Evolutionary conservation across 2,888 invertebrate genomes (phyloP).

Genomic region (Tenthredo mesomela): DNA sequence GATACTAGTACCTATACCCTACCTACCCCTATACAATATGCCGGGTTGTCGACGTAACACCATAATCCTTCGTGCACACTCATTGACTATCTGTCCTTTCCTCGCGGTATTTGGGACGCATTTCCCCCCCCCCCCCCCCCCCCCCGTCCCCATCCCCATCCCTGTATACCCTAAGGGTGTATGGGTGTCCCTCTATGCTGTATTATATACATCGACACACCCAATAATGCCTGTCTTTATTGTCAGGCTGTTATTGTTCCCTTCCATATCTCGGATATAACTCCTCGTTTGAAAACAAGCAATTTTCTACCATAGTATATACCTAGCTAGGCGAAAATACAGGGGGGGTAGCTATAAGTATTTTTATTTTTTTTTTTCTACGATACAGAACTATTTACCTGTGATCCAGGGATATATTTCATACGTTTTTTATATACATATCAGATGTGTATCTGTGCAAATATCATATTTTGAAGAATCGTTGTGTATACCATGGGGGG

Average conservation of each 20-base stretch:
- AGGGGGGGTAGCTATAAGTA: too few species aligned
- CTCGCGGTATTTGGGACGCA: not conserved
- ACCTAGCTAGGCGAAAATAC: not conserved
- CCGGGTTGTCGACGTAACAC: slow-evolving; percentile 59
- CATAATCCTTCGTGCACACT: slow-evolving; percentile 61
- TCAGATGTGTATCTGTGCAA: not conserved
- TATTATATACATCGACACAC: not conserved
- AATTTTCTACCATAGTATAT: not conserved
- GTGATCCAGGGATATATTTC: not conserved
- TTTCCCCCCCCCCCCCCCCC: too few species aligned
- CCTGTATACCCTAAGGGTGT: not conserved
- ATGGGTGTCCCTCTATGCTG: not conserved
- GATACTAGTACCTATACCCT: slow-evolving; percentile 57
- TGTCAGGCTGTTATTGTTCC: slow-evolving; percentile 10
- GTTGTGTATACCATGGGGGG: not conserved
- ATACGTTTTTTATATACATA: not conserved
- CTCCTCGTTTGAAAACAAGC: not conserved
- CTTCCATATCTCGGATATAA: slow-evolving; percentile 11
- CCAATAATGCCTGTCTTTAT: not conserved
- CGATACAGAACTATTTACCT: too few species aligned
- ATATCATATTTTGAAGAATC: not conserved
- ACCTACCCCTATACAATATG: slow-evolving; percentile 61
- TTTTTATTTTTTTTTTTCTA: too few species aligned
- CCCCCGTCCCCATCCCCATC: too few species aligned
- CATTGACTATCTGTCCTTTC: slow-evolving; percentile 46